phyloP scores from a whole-genome alignment of 2,113 vertebrate genomes.

The Centropus bengalensis region DNA sequence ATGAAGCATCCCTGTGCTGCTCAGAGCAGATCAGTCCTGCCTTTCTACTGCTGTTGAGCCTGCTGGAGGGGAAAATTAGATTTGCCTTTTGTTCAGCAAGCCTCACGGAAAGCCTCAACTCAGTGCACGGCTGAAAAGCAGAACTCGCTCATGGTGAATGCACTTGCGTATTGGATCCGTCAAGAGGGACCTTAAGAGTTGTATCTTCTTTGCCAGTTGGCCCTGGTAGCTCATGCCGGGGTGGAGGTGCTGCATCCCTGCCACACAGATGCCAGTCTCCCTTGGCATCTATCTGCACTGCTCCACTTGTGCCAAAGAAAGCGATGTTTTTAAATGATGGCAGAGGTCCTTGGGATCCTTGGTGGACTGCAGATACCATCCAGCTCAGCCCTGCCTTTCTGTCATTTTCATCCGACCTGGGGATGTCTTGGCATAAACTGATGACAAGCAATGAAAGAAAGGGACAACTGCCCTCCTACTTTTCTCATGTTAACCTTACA shows the following conservation, averaged over 20 bases:
- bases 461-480: not conserved
- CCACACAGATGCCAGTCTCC: not conserved
- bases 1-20: not conserved
- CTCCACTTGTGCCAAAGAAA: not conserved
- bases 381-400: not conserved
- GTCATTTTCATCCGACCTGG: not conserved
- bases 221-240: not conserved
- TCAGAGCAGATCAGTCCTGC: not conserved
- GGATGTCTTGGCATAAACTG: not conserved
- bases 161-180: not conserved
- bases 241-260: rapidly evolving
- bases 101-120: not conserved
- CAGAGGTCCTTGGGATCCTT: not conserved
- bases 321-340: not conserved
- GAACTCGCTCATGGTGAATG: not conserved
- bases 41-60: not conserved
- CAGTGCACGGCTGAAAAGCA: not conserved
- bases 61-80: slow-evolving; percentile 51
- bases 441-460: not conserved
- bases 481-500: not conserved
- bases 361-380: not conserved
- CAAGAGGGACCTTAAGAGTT: not conserved
- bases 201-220: not conserved
- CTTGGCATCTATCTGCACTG: not conserved
- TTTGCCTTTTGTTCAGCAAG: slow-evolving; percentile 34